A percentile compares a stretch with the other conserved stretches of the same genome.
phyloP scores from a whole-genome alignment of 1,140 invertebrate species.

The Bombus confusus region DNA sequence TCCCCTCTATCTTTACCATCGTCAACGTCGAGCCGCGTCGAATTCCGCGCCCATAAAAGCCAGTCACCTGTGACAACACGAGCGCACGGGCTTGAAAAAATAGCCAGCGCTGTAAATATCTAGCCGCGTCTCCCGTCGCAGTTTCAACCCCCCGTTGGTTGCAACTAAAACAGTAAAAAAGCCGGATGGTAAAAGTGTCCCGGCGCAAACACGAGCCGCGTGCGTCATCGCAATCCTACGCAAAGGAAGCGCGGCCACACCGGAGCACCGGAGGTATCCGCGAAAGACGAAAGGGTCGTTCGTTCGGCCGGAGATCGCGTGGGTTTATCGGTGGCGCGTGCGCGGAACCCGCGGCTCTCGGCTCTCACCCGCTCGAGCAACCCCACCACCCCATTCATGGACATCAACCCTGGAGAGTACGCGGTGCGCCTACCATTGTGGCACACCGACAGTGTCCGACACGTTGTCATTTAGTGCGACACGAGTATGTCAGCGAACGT shows the following conservation, averaged over 20 bases:
- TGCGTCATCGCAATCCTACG: slow-evolving; percentile 47
- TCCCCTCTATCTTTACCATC: background rate
- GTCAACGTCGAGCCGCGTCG: background rate
- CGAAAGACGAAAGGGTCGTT: slow-evolving; percentile 18
- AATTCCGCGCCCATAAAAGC: background rate
- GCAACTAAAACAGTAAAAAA: background rate
- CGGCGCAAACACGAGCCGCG: background rate
- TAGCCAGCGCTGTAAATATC: slow-evolving; percentile 7
- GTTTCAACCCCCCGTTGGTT: too few species aligned
- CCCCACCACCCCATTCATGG: slow-evolving; percentile 74
- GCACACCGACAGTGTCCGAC: slow-evolving; percentile 35
- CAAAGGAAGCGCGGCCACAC: slow-evolving; percentile 6
- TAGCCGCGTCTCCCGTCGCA: too few species aligned
- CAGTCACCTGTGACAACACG: background rate
- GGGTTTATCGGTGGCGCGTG: slow-evolving; percentile 66
- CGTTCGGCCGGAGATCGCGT: background rate
- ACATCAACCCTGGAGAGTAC: slow-evolving; percentile 67
- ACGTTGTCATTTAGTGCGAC: slow-evolving; percentile 43
- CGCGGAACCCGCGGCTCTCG: slow-evolving; percentile 57
- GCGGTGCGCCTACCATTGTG: slow-evolving; percentile 43
- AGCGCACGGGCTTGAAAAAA: background rate
- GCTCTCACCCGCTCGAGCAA: slow-evolving; percentile 22
- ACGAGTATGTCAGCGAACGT: slow-evolving; percentile 68
- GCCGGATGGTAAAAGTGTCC: slow-evolving; percentile 17
- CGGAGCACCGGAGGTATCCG: background rate